phyloP scores from a whole-genome alignment of 1,140 invertebrate genomes.

The Drosophila pseudoobscura region DNA sequence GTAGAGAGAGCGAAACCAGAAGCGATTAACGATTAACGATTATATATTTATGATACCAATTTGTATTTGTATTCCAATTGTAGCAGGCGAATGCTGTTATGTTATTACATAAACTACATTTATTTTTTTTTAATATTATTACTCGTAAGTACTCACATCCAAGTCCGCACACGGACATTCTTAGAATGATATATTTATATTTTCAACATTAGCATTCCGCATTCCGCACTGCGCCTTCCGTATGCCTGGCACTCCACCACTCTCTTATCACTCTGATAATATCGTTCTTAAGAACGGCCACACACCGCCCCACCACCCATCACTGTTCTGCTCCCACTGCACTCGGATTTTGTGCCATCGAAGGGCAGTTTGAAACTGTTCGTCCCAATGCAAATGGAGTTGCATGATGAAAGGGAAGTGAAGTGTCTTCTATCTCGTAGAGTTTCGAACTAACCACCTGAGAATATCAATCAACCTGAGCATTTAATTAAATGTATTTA shows the following conservation, averaged over 20 bases:
- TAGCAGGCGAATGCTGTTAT: conserved; percentile 59
- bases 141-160: conserved; percentile 45
- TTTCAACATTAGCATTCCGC: conserved; percentile 65
- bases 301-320: neutral
- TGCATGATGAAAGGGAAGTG: conserved; percentile 35
- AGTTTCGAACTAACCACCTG: conserved; percentile 69
- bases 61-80: conserved; percentile 71
- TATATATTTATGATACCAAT: conserved; percentile 69
- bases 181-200: conserved; percentile 73
- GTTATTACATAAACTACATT: conserved; percentile 72
- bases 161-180: conserved; percentile 43
- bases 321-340: conserved; percentile 7
- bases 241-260: conserved; percentile 20
- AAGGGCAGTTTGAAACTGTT: conserved; percentile 44
- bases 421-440: conserved; percentile 56
- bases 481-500: conserved; percentile 65
- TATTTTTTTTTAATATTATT: conserved; percentile 80
- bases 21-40: conserved; percentile 39
- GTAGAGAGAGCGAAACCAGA: conserved; percentile 27
- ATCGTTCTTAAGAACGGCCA: conserved; percentile 9
- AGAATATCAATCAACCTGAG: conserved; percentile 61
- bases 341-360: conserved; percentile 63
- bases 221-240: conserved; percentile 6
- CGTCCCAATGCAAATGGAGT: conserved; percentile 32
- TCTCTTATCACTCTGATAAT: conserved; percentile 22